Conservation (phyloP, 2,797 vertebrate species). For the Megaceryle alcyon region DNA sequence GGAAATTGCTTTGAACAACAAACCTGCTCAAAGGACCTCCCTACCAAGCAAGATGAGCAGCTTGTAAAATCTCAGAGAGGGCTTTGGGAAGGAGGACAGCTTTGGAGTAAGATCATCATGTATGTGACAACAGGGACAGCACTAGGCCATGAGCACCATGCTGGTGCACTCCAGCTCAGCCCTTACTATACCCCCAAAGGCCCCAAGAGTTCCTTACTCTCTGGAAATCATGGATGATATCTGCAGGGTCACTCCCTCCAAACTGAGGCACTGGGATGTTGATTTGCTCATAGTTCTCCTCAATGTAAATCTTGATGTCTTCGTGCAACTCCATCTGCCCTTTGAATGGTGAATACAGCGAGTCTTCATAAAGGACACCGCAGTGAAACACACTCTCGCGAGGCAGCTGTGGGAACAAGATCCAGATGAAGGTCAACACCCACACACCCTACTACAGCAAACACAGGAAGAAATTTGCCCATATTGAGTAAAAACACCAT, state of each 20-base stretch:
- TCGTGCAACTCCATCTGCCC: slow-evolving; percentile 89
- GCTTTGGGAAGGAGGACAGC: neutral
- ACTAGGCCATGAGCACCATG: fast-evolving
- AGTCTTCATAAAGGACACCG: slow-evolving; percentile 88
- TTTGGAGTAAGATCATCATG: neutral
- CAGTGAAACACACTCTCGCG: slow-evolving; percentile 91
- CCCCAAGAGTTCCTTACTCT: slow-evolving; percentile 78
- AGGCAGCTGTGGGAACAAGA: slow-evolving; percentile 78
- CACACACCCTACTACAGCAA: neutral
- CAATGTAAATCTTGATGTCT: slow-evolving; percentile 90
- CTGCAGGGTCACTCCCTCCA: slow-evolving; percentile 90
- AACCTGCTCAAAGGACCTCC: neutral
- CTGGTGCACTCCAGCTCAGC: neutral
- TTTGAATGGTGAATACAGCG: slow-evolving; percentile 81
- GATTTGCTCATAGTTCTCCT: slow-evolving; percentile 93
- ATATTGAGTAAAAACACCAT: neutral
- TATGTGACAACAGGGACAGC: neutral
- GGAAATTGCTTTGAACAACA: neutral
- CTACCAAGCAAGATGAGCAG: neutral
- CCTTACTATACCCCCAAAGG: neutral
- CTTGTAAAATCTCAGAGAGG: neutral
- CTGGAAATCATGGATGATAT: slow-evolving; percentile 96
- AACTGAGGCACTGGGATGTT: slow-evolving; percentile 90
- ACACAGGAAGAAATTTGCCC: fast-evolving
- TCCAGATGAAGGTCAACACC: neutral